phyloP scores from a whole-genome alignment of 2,888 invertebrate genomes.

The Drosophila vallismaia region DNA sequence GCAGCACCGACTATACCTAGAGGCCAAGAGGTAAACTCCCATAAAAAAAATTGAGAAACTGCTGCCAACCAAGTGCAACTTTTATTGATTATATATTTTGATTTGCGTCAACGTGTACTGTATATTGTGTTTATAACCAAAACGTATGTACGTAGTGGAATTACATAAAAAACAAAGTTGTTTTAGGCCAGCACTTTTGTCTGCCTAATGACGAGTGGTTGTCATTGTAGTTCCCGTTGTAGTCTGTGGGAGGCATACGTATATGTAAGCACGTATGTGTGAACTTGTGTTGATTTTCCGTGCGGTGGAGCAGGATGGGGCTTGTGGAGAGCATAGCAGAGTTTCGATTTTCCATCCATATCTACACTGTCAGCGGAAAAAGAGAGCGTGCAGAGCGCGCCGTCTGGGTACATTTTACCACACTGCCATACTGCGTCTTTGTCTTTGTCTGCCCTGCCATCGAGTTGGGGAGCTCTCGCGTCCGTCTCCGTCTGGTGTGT shows the following conservation, averaged over 20 bases:
- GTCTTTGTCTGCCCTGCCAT: conserved; percentile 64
- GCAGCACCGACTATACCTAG: not conserved
- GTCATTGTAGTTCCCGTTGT: conserved; percentile 66
- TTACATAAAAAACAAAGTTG: conserved; percentile 70
- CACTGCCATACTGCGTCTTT: conserved; percentile 63
- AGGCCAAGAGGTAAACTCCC: conserved; percentile 68
- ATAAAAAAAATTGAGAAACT: conserved; percentile 51
- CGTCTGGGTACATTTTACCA: conserved; percentile 60
- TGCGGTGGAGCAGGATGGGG: conserved; percentile 50
- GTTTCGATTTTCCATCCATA: conserved; percentile 73
- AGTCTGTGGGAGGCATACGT: not conserved
- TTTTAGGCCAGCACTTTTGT: conserved; percentile 67
- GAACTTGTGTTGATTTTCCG: conserved; percentile 66
- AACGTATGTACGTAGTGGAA: conserved; percentile 56
- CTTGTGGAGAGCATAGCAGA: conserved; percentile 36
- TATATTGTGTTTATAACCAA: conserved; percentile 48
- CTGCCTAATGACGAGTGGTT: conserved; percentile 74
- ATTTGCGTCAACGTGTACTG: conserved; percentile 38
- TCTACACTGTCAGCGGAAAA: conserved; percentile 62
- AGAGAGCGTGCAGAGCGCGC: conserved; percentile 41
- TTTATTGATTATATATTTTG: conserved; percentile 41
- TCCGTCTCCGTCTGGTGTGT: conserved; percentile 59
- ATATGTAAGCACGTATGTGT: conserved; percentile 31
- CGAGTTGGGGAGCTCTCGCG: conserved; percentile 57
- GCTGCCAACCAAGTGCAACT: conserved; percentile 53